phyloP scores from a whole-genome alignment of 1,140 invertebrate genomes.

The Conopomorpha cramerella region DNA sequence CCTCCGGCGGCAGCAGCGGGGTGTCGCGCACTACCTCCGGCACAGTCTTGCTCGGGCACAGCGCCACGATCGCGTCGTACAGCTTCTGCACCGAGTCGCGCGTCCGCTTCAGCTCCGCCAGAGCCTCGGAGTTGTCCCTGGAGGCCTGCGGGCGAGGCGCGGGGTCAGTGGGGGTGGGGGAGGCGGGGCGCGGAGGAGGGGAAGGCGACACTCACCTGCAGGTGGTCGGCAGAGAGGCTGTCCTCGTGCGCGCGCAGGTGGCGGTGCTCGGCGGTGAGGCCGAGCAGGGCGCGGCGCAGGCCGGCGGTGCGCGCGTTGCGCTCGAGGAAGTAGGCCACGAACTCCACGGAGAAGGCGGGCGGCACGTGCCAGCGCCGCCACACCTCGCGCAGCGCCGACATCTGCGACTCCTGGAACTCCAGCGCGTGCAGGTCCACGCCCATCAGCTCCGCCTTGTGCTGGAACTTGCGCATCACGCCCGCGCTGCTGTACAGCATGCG shows the following conservation, averaged over 20 bases:
- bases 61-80: slow-evolving; percentile 62
- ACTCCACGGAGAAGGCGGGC: slow-evolving; percentile 91
- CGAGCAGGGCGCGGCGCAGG: slow-evolving; percentile 76
- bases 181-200: slow-evolving; percentile 66
- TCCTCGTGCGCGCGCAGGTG: slow-evolving; percentile 74
- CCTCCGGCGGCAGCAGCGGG: slow-evolving; percentile 22
- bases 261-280: slow-evolving; percentile 76
- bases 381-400: slow-evolving; percentile 80
- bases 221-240: slow-evolving; percentile 74
- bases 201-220: slow-evolving; percentile 70
- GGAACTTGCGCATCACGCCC: slow-evolving; percentile 81
- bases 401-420: slow-evolving; percentile 78
- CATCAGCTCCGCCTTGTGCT: slow-evolving; percentile 88
- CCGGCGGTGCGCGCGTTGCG: slow-evolving; percentile 77
- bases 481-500: slow-evolving; percentile 88
- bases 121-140: slow-evolving; percentile 62
- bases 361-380: slow-evolving; percentile 93
- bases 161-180: slow-evolving; percentile 53
- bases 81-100: slow-evolving; percentile 61
- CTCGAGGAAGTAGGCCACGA: slow-evolving; percentile 92
- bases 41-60: slow-evolving; percentile 63
- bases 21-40: slow-evolving; percentile 54
- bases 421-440: slow-evolving; percentile 79
- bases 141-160: slow-evolving; percentile 48
- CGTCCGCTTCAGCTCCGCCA: slow-evolving; percentile 38